phyloP scores from a whole-genome alignment of 37 sponge, comb jelly and placozoan species.

The Halisarca cf. caerulea region DNA sequence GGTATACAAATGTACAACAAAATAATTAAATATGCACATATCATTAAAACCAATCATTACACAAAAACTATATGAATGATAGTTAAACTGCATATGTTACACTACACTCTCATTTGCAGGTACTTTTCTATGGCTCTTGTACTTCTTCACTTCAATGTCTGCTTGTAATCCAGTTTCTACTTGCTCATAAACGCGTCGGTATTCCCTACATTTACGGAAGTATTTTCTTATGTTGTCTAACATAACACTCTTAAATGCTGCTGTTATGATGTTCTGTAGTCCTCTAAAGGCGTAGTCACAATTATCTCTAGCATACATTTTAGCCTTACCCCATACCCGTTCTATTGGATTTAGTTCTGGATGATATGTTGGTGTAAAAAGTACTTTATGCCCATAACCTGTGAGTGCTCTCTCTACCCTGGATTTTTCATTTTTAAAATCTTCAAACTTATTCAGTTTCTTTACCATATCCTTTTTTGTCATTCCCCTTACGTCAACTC shows the following conservation, averaged over 20 bases:
- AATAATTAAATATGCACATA: no score
- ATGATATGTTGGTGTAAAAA: slow-evolving; percentile 25
- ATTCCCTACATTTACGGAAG: slow-evolving; percentile 31
- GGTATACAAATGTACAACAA: no score
- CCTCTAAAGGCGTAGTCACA: slow-evolving; percentile 41
- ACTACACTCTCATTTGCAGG: neutral
- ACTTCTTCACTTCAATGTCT: neutral
- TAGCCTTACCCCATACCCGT: slow-evolving; percentile 24
- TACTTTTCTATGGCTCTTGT: slow-evolving; percentile 4
- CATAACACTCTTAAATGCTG: slow-evolving; percentile 14
- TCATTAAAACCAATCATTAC: no score
- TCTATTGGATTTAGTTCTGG: slow-evolving; percentile 47
- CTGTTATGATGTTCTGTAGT: neutral
- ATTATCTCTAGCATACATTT: slow-evolving; percentile 16
- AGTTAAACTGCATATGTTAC: neutral
- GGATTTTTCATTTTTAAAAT: slow-evolving; percentile 26
- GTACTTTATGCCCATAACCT: neutral
- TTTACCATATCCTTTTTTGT: neutral
- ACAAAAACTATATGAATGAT: no score
- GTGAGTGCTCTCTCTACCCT: neutral
- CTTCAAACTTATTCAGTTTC: neutral
- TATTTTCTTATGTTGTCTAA: slow-evolving; percentile 23
- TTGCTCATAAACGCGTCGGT: slow-evolving; percentile 14
- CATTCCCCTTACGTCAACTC: neutral
- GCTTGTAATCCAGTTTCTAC: slow-evolving; percentile 10